Evolutionary conservation across 2,113 vertebrate genomes (phyloP).

Genomic region (Falco punctatus): DNA sequence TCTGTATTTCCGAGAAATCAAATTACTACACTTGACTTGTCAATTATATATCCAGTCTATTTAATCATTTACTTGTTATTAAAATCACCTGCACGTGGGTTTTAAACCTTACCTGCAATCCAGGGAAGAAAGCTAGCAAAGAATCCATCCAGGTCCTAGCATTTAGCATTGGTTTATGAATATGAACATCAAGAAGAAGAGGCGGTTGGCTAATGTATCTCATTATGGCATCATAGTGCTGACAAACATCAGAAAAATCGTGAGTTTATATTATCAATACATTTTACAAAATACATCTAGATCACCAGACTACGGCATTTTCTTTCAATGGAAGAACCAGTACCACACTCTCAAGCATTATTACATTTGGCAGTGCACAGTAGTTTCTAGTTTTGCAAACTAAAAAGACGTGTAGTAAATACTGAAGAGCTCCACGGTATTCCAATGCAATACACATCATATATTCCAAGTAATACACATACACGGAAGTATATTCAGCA

Average conservation of each 20-base stretch:
- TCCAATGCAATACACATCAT: background rate
- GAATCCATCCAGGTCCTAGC: slow-evolving; percentile 99
- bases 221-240: slow-evolving; percentile 99
- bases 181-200: slow-evolving; percentile 94
- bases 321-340: background rate
- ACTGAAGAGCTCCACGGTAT: background rate
- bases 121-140: slow-evolving; percentile 96
- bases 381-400: background rate
- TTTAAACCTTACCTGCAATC: slow-evolving; percentile 86
- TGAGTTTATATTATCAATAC: background rate
- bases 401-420: background rate
- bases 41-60: background rate
- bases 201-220: slow-evolving; percentile 98
- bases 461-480: background rate
- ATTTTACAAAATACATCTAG: background rate
- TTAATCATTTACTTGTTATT: background rate
- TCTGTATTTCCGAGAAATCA: background rate
- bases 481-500: background rate
- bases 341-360: background rate
- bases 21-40: background rate
- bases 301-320: background rate
- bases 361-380: background rate
- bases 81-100: background rate
- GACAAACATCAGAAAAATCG: slow-evolving; percentile 23
- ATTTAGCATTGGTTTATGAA: slow-evolving; percentile 97